Conservation (phyloP, 2,113 vertebrate species). For the Sorex fumeus region DNA sequence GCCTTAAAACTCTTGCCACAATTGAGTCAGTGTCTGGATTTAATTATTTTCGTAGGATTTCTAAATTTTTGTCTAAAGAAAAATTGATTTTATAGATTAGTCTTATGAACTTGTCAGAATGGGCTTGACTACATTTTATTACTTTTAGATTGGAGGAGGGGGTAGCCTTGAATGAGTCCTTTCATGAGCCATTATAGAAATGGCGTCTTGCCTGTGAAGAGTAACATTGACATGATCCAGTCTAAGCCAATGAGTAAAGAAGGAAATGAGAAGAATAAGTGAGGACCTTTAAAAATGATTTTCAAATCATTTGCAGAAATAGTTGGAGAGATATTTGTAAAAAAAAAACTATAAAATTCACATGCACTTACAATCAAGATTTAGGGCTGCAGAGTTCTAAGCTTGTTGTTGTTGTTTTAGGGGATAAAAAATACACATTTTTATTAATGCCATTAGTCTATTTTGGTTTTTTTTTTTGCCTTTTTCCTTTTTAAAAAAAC, state of each 20-base stretch:
- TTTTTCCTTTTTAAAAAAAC: too few species aligned
- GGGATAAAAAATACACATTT: too few species aligned
- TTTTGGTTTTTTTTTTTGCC: too few species aligned
- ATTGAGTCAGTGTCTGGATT: constrained; percentile 52
- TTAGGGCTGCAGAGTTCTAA: not conserved
- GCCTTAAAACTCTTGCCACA: constrained; percentile 44
- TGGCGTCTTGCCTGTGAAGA: not conserved
- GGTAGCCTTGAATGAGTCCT: constrained; percentile 41
- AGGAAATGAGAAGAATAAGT: not conserved
- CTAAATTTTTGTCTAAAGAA: constrained; percentile 24
- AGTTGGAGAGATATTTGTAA: not conserved
- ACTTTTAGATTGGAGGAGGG: constrained; percentile 2
- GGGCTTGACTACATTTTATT: constrained; percentile 51
- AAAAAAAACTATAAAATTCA: not conserved
- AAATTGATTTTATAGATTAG: constrained; percentile 51
- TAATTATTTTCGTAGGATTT: constrained; percentile 57
- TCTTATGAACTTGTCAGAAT: constrained; percentile 14
- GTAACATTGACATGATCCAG: not conserved
- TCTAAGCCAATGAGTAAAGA: constrained; percentile 15
- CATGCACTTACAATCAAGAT: not conserved
- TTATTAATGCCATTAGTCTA: too few species aligned
- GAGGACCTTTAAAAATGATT: not conserved
- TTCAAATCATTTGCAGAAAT: not conserved
- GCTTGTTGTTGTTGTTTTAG: too few species aligned
- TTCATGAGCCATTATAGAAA: not conserved